Base-by-base conservation (phyloP, 2,113 vertebrate genomes). In the Rallus limicola region DNA sequence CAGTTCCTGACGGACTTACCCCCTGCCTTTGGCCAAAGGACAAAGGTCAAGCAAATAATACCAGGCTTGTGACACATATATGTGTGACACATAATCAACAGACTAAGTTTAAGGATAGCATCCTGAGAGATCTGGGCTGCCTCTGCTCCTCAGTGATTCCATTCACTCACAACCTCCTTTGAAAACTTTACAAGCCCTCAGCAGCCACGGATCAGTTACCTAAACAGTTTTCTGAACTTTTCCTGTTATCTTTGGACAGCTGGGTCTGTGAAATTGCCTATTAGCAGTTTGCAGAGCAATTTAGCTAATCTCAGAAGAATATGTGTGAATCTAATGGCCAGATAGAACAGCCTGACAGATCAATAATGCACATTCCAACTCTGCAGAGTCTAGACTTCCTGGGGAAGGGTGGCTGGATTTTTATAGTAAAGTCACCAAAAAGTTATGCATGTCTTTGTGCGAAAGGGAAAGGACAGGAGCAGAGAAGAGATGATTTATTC, bases 191-290 rank as follows among this genome's bases (percentile, higher is more conserved):
- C 58, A 79, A 92, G 67, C 53, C 53, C 77, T 85, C 86, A 26
- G 59, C 79, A 86, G 85, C 58, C 70, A 91, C 77, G 84, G 81
- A 87, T 85, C 77, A n/a, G 91, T 93, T 79, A 87, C 65, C 65
- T 89, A 56, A 95, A 84, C 34, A 76, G 42, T 71, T 92, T 93
- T 93, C 91, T 29, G 58, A 76, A 79, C 20, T 95, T 89, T 84
- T 91, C 62, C 56, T 93, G 74, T 87, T 96, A 85, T 94, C 93
- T 89, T 96, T 87, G 93, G 74, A 85, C 62, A 95, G 81, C 44
- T 58, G 50, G 28, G 77, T 85, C 93, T 91, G 70, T 93, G 74
- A 96, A 97, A 97, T 76, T 85, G 89, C 58, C 93, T 92, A 87
- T 87, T 96, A 93, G 59, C 46, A 78, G 96, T 75, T 85, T 93